A percentile compares a stretch with the other conserved stretches of the same genome.
These are phyloP conservation scores for Uloborus plumipes DNA, from an alignment of 2,888 invertebrate species.

Conservation along the genomic window DNA sequence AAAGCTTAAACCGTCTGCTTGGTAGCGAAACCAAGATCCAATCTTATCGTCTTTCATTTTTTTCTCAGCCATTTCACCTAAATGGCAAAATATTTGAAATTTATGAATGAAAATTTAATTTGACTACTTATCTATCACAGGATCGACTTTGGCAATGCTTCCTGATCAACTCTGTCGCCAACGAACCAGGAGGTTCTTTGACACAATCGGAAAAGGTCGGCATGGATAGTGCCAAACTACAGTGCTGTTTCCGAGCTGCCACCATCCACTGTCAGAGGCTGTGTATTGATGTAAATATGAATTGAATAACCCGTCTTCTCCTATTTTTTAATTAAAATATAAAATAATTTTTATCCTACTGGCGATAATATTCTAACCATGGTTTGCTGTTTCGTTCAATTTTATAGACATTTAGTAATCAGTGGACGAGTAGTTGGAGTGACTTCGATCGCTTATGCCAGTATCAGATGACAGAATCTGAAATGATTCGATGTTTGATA, in stretches of 20 bases:
- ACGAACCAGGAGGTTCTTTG: conserved; percentile 70
- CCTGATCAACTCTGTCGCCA: conserved; percentile 71
- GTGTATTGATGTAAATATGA: conserved; percentile 69
- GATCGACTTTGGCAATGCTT: conserved; percentile 86
- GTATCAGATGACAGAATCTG: conserved; percentile 81
- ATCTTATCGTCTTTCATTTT: too few relatives aligned
- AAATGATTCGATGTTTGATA: conserved; percentile 84
- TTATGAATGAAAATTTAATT: too few relatives aligned
- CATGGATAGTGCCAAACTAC: conserved; percentile 88
- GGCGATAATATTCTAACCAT: too few relatives aligned
- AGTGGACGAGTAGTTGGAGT: conserved; percentile 84
- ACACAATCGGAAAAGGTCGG: conserved; percentile 75
- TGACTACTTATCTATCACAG: conserved; percentile 68
- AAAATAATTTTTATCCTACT: too few relatives aligned
- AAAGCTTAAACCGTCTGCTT: too few relatives aligned
- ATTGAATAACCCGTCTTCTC: not conserved
- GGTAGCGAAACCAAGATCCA: too few relatives aligned
- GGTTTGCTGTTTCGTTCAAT: conserved; percentile 69
- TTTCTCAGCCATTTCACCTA: too few relatives aligned
- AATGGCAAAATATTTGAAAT: too few relatives aligned
- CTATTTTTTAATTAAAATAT: not conserved
- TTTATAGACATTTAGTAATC: conserved; percentile 86
- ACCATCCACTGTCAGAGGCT: conserved; percentile 70
- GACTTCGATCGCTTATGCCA: conserved; percentile 85
- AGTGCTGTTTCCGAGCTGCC: conserved; percentile 79